Base-by-base conservation (phyloP, 2,797 vertebrate genomes). In the Acropternis orthonyx region DNA sequence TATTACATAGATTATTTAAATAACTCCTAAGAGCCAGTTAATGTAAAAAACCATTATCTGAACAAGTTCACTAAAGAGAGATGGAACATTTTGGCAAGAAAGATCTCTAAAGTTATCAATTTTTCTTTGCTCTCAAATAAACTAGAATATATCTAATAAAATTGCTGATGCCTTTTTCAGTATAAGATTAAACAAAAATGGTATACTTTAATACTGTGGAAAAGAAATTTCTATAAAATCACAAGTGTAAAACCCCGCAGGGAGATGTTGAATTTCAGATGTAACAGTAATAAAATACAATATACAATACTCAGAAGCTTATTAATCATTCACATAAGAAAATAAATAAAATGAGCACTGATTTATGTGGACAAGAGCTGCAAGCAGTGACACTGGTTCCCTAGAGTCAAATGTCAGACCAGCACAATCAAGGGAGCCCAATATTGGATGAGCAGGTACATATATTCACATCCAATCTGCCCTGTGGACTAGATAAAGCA, bases 41-140 rank as follows among this genome's bases (percentile, higher is more conserved):
- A 67, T 61, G 34, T 78, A 77, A 90, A 93, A 88, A 96, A 63
- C 32, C 44, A 84, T 86, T 86, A 61, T 46, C 18, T 68, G 92
- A 92, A 76, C 34, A 66, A 75, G 37, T 12, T 89, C 49, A 41
- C 37, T 65, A 84, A 93, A 84, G 6, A 65, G 12, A 24, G 8
- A 49, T 68, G 27, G 28, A 93, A 32, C 6, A 37, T 71, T 91
- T 74, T 67, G 59, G 19, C 30, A 67, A 76, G 43, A 78, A 88
- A 30, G 10, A 14, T 68, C 54, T 46, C 32, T 61, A 65, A 82
- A 79, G 5, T 41, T 68, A 87, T 44, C 0, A 0, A 61, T 71
- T 77, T 81, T 74, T 51, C 26, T 75, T 90, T 74, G 84, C 15
- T 71, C 21, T 84, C 32, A 75, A 59, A 71, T 51, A 84, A 91